phyloP scores from a whole-genome alignment of 2,797 vertebrate species.

The Sparus aurata region DNA sequence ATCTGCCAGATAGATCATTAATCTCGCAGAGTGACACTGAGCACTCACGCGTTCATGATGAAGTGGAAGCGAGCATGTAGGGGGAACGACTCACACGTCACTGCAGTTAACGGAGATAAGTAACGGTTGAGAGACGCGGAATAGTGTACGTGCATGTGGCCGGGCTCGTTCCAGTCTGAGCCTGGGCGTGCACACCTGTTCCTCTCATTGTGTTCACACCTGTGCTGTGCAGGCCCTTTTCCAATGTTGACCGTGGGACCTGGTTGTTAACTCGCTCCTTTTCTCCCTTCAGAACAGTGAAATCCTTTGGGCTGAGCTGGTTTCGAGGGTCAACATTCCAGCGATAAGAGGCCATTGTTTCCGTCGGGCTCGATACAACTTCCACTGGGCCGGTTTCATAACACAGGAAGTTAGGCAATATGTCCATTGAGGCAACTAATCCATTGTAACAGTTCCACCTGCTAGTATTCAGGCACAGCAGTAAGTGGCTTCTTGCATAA shows the following conservation, averaged over 20 bases:
- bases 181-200: conserved; percentile 9
- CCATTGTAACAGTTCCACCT: conserved; percentile 51
- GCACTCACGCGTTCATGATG: conserved; percentile 25
- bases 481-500: conserved; percentile 20
- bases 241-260: conserved; percentile 34
- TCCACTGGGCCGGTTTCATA: conserved; percentile 65
- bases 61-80: conserved; percentile 8
- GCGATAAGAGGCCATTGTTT: conserved; percentile 73
- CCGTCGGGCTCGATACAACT: conserved; percentile 43
- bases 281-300: conserved; percentile 21
- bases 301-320: conserved; percentile 37
- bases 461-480: conserved; percentile 12
- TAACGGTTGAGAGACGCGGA: conserved; percentile 25
- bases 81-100: conserved; percentile 16
- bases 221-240: conserved; percentile 12
- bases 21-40: conserved; percentile 25
- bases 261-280: conserved; percentile 24
- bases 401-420: conserved; percentile 73
- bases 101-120: conserved; percentile 24
- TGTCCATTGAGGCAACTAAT: conserved; percentile 56
- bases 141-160: background rate
- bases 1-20: conserved; percentile 33
- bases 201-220: conserved; percentile 29
- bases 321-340: conserved; percentile 73
- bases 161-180: background rate